Base-by-base conservation (phyloP, 2,888 invertebrate genomes). In the Sycophila texana region DNA sequence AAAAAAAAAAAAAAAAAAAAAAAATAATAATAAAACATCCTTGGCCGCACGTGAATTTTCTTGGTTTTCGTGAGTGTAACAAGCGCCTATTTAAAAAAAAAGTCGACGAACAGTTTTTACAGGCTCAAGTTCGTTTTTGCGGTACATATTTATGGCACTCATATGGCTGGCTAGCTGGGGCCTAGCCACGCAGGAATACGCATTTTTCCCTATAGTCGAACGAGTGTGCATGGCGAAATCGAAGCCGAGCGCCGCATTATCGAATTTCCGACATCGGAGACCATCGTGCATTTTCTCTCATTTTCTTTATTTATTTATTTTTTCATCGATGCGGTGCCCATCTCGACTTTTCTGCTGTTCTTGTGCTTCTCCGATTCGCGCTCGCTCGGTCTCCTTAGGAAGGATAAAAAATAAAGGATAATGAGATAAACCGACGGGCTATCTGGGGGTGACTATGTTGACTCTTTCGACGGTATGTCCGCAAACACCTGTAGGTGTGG, bases 111-210 rank as follows among this genome's bases (percentile, higher is more conserved):
- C 57, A 58, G 61, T 68, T 58, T 39, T 75, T 60, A 61, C 39
- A 67, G 57, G 39, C 63, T 75, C 47, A 49, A 80, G 79, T 68
- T 51, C 12, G 67, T 85, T 82, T 78, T 81, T 84, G 81, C 84
- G 84, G 85, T 89, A 63, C 66, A 20, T 60, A 60, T 73, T 71
- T 80, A 90, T 90, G 90, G 90, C 90, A 90, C 90, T 89, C 87
- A 85, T 89, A 90, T 89, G 90, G 89, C 90, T 88, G 88, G 85
- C 86, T 87, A 85, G 82, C 82, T 58, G 30, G 55, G 51, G 61
- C 68, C 84, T 84, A 85, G 84, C 84, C 84, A 47, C 80, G 83
- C 63, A 81, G 82, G 82, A 75, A 82, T 84, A 83, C 81, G 60
- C 79, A 82, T 83, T 82, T 83, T 81, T 66, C 70, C 66, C 67